These are phyloP conservation scores for Phymatocera aterrima DNA, from an alignment of 2,888 invertebrate genomes.

Conservation along the genomic window DNA sequence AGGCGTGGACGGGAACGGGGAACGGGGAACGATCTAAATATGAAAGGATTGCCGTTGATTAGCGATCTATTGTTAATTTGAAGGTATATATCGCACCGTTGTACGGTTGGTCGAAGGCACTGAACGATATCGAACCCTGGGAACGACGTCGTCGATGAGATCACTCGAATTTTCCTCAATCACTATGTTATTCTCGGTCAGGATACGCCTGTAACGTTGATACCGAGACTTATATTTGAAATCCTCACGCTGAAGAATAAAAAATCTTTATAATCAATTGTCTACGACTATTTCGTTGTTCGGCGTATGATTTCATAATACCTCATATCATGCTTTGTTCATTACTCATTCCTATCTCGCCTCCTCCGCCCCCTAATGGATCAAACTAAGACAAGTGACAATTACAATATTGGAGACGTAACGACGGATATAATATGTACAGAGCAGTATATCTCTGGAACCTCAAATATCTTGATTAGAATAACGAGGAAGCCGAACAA, in stretches of 20 bases:
- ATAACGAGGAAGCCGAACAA: conserved; percentile 21
- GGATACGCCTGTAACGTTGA: conserved; percentile 64
- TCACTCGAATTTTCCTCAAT: conserved; percentile 68
- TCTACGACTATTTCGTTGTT: conserved; percentile 20
- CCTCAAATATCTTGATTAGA: too few relatives aligned
- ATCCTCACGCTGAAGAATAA: not conserved
- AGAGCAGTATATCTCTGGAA: not conserved
- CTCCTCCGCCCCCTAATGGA: not conserved
- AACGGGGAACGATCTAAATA: not conserved
- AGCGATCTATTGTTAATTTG: conserved; percentile 51
- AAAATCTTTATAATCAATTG: conserved; percentile 2
- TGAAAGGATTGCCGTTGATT: conserved; percentile 36
- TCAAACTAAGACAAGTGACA: too few relatives aligned
- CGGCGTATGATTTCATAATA: not conserved
- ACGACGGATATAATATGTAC: not conserved
- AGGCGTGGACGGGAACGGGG: not conserved
- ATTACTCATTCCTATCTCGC: not conserved
- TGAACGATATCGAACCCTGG: conserved; percentile 67
- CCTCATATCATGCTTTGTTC: too few relatives aligned
- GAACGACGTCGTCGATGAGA: conserved; percentile 66
- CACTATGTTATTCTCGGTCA: conserved; percentile 69
- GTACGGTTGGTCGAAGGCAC: conserved; percentile 68
- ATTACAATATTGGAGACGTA: too few relatives aligned
- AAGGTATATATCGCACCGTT: conserved; percentile 39
- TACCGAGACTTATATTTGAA: not conserved